phyloP scores from a whole-genome alignment of 1,140 invertebrate species.

The Zaprionus vittiger region DNA sequence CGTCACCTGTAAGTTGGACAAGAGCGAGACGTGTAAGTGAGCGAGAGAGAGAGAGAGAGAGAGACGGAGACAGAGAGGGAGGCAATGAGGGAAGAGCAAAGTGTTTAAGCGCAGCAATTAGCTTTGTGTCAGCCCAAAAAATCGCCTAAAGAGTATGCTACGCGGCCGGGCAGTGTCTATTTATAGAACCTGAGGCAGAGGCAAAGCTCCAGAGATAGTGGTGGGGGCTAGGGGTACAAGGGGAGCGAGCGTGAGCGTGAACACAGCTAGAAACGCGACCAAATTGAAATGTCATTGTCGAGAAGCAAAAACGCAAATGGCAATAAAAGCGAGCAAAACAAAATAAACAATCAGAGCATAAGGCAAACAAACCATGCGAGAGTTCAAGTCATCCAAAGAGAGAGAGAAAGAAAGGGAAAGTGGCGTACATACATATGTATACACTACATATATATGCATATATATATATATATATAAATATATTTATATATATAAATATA shows the following conservation, averaged over 20 bases:
- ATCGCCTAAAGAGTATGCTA: not conserved
- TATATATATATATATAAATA: not conserved
- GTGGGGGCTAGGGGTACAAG: not conserved
- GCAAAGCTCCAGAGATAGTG: not conserved
- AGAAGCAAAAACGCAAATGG: not conserved
- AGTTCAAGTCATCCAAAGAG: not conserved
- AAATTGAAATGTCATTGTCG: conserved; percentile 6
- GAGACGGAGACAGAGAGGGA: not conserved
- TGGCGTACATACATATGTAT: not conserved
- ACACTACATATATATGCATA: not conserved
- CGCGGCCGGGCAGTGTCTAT: not conserved
- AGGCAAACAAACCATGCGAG: conserved; percentile 3
- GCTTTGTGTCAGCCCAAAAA: conserved; percentile 4
- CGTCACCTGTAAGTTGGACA: conserved; percentile 57
- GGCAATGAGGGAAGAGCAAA: not conserved
- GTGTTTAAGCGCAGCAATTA: conserved; percentile 7
- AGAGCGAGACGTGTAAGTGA: not conserved
- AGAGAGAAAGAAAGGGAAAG: not conserved
- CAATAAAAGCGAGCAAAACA: conserved; percentile 2
- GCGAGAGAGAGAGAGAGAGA: not conserved
- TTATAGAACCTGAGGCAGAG: not conserved
- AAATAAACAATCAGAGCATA: conserved; percentile 4
- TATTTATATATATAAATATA: not conserved
- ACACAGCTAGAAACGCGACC: not conserved
- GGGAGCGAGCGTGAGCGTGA: not conserved